Conservation (phyloP, 2,888 invertebrate species). For the Eulithis prunata region DNA sequence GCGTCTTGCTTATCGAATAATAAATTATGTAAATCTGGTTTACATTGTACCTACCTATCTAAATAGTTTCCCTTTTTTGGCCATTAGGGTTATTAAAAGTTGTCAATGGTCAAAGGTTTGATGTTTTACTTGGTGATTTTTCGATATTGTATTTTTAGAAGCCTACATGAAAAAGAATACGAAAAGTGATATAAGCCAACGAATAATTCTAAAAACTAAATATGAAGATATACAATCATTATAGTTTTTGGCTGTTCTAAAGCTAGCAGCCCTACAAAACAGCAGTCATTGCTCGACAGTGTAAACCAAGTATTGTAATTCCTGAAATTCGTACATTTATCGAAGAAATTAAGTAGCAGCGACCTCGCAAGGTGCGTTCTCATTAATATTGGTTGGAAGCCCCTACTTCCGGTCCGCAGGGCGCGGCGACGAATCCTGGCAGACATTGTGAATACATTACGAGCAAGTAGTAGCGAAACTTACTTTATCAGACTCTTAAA, state of each 20-base stretch:
- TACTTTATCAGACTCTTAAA: neutral
- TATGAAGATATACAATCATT: no score
- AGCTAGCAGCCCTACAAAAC: conserved; percentile 5
- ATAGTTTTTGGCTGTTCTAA: no score
- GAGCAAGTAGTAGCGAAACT: neutral
- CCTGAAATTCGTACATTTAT: conserved; percentile 7
- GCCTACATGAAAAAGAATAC: no score
- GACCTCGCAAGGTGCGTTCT: conserved; percentile 12
- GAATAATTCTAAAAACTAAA: no score
- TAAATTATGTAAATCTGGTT: neutral
- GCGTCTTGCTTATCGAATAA: conserved; percentile 22
- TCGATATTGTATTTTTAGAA: no score
- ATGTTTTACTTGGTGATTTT: no score
- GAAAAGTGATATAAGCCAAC: no score
- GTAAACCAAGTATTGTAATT: neutral
- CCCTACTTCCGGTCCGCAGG: conserved; percentile 17
- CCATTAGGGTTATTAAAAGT: neutral
- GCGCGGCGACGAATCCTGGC: conserved; percentile 18
- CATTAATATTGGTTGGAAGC: conserved; percentile 26
- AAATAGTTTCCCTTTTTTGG: neutral
- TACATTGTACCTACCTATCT: neutral
- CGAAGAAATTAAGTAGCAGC: conserved; percentile 10
- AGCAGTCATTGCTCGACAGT: neutral
- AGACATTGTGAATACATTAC: conserved; percentile 23
- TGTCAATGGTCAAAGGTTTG: no score